Evolutionary conservation across 1,140 invertebrate species (phyloP).

Genomic region (Andrena cerasifolii): DNA sequence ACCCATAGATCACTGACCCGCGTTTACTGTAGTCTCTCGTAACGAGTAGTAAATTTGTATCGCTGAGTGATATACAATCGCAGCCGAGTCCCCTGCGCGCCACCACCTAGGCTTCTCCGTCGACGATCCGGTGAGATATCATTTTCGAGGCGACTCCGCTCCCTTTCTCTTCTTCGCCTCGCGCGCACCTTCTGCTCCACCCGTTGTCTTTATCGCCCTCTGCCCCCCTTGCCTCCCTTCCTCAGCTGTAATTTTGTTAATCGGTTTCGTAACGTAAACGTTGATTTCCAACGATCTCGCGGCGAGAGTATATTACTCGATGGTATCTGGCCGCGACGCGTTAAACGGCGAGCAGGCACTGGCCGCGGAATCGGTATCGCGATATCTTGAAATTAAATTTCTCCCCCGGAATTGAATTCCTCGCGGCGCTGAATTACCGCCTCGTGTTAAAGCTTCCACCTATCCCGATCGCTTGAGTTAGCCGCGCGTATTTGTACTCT

Average conservation of each 20-base stretch:
- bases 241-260: conserved; percentile 6
- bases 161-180: not conserved
- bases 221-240: not conserved
- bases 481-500: not conserved
- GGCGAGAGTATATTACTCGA: conserved; percentile 9
- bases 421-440: conserved; percentile 3
- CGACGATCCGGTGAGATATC: conserved; percentile 31
- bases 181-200: not conserved
- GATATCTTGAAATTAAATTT: conserved; percentile 31
- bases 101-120: not conserved
- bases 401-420: conserved; percentile 18
- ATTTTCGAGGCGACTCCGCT: conserved; percentile 39
- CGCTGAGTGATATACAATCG: conserved; percentile 61
- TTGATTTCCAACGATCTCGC: not conserved
- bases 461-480: not conserved
- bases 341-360: not conserved
- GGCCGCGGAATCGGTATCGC: conserved; percentile 23
- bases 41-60: conserved; percentile 67
- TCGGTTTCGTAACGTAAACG: not conserved
- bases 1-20: conserved; percentile 53
- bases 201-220: not conserved
- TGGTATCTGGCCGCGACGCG: conserved; percentile 5
- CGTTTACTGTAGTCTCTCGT: conserved; percentile 58
- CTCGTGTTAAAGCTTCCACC: conserved; percentile 6
- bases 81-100: not conserved